Conservation (phyloP, 1,140 invertebrate species). For the Papilio polytes region DNA sequence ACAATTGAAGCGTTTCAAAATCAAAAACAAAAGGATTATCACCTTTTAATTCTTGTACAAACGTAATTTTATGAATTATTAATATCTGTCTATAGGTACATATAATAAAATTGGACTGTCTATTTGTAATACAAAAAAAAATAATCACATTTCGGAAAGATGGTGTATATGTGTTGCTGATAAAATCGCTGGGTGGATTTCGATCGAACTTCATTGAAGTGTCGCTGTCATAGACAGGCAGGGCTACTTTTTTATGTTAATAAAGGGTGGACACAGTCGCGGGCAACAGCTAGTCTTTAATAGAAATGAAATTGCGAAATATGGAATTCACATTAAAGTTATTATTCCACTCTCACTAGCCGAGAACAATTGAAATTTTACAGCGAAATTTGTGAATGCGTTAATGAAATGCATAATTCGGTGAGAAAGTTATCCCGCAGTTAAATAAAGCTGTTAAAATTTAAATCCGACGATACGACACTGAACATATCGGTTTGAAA, state of each 20-base stretch:
- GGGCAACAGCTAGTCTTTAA: background rate
- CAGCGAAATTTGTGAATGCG: constrained; percentile 50
- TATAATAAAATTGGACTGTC: no score
- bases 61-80: background rate
- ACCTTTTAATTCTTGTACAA: background rate
- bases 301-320: background rate
- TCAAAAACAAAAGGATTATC: background rate
- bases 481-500: background rate
- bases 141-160: no score
- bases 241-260: no score
- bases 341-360: constrained; percentile 40
- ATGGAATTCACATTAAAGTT: constrained; percentile 26
- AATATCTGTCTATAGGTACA: no score
- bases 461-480: constrained; percentile 23
- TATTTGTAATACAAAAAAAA: no score
- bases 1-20: background rate
- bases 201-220: no score
- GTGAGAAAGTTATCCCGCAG: constrained; percentile 46
- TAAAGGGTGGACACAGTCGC: no score
- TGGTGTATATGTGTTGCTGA: no score
- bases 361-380: constrained; percentile 48
- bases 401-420: constrained; percentile 51
- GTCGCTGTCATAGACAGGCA: no score
- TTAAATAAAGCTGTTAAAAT: constrained; percentile 28
- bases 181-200: no score